Conservation (phyloP, 2,113 vertebrate species). For the Elephas maximus region DNA sequence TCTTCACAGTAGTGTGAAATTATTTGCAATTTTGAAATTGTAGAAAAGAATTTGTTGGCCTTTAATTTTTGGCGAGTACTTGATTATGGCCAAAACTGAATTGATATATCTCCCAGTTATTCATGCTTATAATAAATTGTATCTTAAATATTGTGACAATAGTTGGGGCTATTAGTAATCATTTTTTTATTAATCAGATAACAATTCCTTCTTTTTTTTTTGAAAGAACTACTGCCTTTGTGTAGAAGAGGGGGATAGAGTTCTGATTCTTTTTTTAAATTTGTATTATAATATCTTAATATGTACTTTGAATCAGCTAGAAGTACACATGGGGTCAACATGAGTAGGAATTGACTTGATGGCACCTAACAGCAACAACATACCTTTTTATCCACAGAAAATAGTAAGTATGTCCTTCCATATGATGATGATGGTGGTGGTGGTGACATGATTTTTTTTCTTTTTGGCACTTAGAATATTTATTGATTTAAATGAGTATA, state of each 20-base stretch:
- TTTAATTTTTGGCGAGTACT: background rate
- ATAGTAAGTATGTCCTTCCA: background rate
- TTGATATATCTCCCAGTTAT: background rate
- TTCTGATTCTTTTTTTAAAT: background rate
- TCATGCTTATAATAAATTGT: background rate
- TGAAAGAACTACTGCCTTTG: background rate
- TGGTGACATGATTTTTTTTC: background rate
- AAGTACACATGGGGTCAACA: background rate
- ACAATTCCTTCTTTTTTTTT: background rate
- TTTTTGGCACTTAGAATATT: background rate
- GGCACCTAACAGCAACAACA: background rate
- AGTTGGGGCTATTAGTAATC: background rate
- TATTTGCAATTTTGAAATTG: background rate
- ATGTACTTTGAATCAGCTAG: background rate
- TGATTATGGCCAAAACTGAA: conserved; percentile 11
- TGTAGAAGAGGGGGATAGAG: background rate
- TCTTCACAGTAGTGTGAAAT: background rate
- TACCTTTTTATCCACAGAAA: background rate
- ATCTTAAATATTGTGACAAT: background rate
- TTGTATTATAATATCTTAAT: background rate
- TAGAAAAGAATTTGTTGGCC: background rate
- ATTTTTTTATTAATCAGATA: conserved; percentile 43
- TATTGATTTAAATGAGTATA: background rate
- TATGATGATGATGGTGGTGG: background rate
- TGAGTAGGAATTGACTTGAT: background rate